Conservation (phyloP, 2,888 invertebrate species). For the Ormyrus pomaceus region DNA sequence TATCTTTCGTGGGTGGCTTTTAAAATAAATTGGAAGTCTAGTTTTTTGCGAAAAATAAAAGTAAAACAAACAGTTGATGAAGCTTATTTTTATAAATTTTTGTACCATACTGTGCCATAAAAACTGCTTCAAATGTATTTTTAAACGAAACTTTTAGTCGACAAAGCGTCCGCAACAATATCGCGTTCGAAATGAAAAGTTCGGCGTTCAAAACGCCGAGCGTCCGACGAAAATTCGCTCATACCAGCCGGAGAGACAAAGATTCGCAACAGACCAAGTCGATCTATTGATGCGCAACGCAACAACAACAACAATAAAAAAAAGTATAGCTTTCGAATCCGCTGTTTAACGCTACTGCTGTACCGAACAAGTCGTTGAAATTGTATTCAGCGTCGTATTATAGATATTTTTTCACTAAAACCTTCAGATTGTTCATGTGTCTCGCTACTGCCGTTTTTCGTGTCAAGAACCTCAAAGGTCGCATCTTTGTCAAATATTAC, state of each 20-base stretch:
- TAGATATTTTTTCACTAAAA: conserved; percentile 37
- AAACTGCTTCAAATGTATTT: conserved; percentile 1
- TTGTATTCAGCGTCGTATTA: conserved; percentile 27
- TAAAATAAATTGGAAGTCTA: too few species aligned
- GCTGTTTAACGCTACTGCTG: conserved; percentile 36
- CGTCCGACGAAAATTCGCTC: too few species aligned
- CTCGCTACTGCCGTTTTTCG: not conserved
- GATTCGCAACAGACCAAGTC: conserved; percentile 29
- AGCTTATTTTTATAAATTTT: not conserved
- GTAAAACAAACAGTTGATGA: too few species aligned
- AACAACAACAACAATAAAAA: not conserved
- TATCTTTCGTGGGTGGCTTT: too few species aligned
- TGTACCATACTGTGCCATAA: conserved; percentile 35
- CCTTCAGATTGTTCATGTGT: not conserved
- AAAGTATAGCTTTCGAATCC: conserved; percentile 15
- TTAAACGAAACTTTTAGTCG: not conserved
- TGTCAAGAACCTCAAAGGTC: not conserved
- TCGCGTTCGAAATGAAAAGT: too few species aligned
- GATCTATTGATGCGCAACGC: conserved; percentile 25
- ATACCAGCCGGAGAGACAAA: conserved; percentile 19
- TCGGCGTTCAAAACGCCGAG: too few species aligned
- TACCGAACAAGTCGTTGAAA: conserved; percentile 24
- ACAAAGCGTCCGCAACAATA: too few species aligned
- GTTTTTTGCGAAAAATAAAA: too few species aligned
- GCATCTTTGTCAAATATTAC: too few species aligned